phyloP scores from a whole-genome alignment of 1,140 invertebrate genomes.

The Neodiprion lecontei region DNA sequence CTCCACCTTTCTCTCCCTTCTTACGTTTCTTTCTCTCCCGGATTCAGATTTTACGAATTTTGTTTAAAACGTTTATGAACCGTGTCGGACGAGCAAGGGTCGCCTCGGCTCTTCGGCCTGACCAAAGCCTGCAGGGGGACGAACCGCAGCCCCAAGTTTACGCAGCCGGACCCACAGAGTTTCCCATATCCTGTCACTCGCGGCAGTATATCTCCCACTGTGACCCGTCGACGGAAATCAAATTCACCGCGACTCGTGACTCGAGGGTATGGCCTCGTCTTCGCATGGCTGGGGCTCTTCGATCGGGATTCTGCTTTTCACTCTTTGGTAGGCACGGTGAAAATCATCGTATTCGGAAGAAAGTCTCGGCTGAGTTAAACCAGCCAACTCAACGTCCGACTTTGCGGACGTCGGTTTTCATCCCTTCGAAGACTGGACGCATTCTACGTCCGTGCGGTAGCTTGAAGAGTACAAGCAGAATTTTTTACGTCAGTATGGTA shows the following conservation, averaged over 20 bases:
- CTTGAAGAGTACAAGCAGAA: too few species aligned
- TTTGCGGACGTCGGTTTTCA: too few species aligned
- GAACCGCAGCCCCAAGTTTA: not conserved
- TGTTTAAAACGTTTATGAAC: slow-evolving; percentile 7
- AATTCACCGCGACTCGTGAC: not conserved
- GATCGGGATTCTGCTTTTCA: too few species aligned
- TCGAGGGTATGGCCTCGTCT: too few species aligned
- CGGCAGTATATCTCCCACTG: not conserved
- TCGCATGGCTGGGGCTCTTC: too few species aligned
- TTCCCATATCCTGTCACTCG: not conserved
- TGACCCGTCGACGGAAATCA: not conserved
- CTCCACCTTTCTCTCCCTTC: not conserved
- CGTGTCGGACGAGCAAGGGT: not conserved
- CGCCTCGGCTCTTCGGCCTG: not conserved
- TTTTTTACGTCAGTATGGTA: too few species aligned
- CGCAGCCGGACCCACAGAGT: not conserved
- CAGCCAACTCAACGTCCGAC: too few species aligned
- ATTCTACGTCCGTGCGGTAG: too few species aligned
- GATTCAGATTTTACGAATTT: not conserved
- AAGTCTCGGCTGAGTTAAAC: too few species aligned
- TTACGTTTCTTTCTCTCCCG: not conserved
- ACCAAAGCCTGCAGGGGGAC: not conserved
- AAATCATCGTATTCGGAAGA: too few species aligned
- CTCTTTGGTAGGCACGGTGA: too few species aligned
- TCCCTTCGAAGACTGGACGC: too few species aligned